phyloP scores from a whole-genome alignment of 2,113 vertebrate species.

The Lamprologus ornatipinnis region DNA sequence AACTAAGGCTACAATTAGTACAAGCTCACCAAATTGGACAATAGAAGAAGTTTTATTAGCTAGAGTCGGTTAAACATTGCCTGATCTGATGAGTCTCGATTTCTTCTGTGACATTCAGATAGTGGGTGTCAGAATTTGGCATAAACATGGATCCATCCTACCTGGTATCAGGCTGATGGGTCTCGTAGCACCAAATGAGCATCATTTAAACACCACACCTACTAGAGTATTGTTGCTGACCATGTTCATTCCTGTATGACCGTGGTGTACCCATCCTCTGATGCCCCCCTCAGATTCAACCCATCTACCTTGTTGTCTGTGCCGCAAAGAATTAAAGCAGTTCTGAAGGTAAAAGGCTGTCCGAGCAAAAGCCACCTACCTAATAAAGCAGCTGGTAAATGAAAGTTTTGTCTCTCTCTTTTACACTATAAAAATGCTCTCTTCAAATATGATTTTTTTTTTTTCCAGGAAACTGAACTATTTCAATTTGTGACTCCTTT shows the following conservation, averaged over 20 bases:
- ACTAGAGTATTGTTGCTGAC: neutral
- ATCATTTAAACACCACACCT: neutral
- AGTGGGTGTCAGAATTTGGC: neutral
- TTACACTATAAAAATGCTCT: neutral
- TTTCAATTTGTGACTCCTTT: neutral
- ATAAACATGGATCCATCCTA: neutral
- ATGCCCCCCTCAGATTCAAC: neutral
- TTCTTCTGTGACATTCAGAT: neutral
- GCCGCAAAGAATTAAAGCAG: neutral
- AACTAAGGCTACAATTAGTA: neutral
- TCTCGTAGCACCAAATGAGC: neutral
- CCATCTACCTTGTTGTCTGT: neutral
- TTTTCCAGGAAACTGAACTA: neutral
- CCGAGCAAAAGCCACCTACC: neutral
- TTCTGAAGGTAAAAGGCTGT: neutral
- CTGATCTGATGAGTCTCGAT: accelerated
- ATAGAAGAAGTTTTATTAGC: neutral
- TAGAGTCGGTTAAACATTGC: accelerated
- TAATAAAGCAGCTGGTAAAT: neutral
- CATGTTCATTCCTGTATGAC: neutral
- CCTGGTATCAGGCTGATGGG: neutral
- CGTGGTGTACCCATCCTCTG: neutral
- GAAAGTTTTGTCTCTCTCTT: neutral
- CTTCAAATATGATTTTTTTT: neutral
- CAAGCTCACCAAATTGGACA: neutral